These are phyloP conservation scores for Ondatra zibethicus DNA, from an alignment of 2,113 vertebrate genomes.

Conservation along the genomic window DNA sequence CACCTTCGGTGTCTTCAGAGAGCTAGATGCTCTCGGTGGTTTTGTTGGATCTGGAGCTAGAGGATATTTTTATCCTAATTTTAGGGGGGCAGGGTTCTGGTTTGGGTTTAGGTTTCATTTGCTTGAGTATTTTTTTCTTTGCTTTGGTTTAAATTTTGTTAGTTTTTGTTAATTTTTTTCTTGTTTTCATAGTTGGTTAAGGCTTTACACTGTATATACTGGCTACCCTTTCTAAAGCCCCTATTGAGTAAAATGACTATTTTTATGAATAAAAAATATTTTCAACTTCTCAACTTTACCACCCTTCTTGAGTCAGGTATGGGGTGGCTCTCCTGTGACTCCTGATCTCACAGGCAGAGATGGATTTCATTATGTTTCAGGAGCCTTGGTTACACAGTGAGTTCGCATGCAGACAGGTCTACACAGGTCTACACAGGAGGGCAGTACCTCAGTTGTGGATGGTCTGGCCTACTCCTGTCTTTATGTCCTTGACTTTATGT, in stretches of 20 bases:
- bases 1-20: background rate
- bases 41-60: background rate
- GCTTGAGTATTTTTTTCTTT: background rate
- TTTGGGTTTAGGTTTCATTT: background rate
- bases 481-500: too few species aligned
- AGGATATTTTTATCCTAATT: background rate
- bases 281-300: too few species aligned
- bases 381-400: background rate
- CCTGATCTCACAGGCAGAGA: background rate
- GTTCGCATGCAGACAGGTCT: background rate
- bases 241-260: background rate
- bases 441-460: background rate
- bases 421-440: background rate
- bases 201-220: background rate
- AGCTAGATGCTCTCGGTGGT: background rate
- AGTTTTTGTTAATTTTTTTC: background rate
- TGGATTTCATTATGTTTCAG: background rate
- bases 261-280: background rate
- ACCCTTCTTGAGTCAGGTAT: too few species aligned
- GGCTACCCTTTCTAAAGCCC: background rate
- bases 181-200: background rate
- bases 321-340: background rate
- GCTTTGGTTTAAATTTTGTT: background rate
- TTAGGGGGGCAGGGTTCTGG: rapidly evolving
- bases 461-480: too few species aligned